These are phyloP conservation scores for Pluvialis apricaria DNA, from an alignment of 2,113 vertebrate species.

Conservation along the genomic window DNA sequence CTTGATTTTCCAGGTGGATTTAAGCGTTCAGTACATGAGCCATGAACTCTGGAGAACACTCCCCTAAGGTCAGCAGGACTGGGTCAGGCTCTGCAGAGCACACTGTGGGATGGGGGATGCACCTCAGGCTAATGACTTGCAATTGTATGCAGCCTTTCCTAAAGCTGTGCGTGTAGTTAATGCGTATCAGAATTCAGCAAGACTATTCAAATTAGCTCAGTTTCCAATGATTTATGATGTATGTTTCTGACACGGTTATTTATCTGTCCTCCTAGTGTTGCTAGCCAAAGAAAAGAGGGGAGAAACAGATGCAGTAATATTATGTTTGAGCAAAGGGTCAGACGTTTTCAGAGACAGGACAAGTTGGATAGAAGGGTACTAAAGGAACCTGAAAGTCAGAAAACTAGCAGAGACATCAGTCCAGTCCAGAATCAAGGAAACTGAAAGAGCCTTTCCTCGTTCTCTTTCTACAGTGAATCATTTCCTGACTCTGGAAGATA, in stretches of 20 bases:
- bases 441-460: background rate
- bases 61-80: background rate
- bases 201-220: constrained; percentile 38
- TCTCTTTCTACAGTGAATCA: background rate
- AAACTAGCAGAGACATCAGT: background rate
- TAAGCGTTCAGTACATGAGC: background rate
- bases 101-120: constrained; percentile 11
- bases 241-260: constrained; percentile 36
- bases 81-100: constrained; percentile 5
- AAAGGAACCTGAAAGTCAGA: background rate
- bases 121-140: constrained; percentile 37
- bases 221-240: constrained; percentile 43
- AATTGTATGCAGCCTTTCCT: background rate
- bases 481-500: constrained; percentile 50
- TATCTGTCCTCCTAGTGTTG: background rate
- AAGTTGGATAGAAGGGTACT: background rate
- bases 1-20: constrained; percentile 44
- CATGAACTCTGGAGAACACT: constrained; percentile 51
- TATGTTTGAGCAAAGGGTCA: background rate
- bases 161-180: background rate
- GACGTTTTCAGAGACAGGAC: background rate
- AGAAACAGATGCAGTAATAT: constrained; percentile 2
- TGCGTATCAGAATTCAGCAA: background rate
- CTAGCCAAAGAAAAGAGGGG: constrained; percentile 9
- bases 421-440: background rate